These are phyloP conservation scores for Corapipo altera DNA, from an alignment of 2,113 vertebrate species.

Conservation along the genomic window DNA sequence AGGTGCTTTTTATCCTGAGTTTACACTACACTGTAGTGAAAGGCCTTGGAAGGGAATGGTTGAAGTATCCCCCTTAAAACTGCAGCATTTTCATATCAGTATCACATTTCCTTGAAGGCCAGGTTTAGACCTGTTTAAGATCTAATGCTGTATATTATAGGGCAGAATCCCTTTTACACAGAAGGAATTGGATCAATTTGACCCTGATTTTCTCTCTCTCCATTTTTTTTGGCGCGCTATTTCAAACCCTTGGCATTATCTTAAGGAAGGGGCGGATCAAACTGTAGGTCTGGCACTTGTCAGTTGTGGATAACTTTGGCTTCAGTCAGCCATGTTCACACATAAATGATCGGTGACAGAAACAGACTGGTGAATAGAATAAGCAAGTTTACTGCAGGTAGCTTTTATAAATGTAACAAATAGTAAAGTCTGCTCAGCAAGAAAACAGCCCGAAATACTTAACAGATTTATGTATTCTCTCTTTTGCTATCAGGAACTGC, in stretches of 20 bases:
- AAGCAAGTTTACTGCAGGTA: slow-evolving; percentile 61
- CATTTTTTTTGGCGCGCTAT: slow-evolving; percentile 62
- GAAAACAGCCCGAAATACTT: slow-evolving; percentile 7
- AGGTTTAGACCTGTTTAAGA: slow-evolving; percentile 59
- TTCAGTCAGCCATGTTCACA: slow-evolving; percentile 74
- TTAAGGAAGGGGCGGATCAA: slow-evolving; percentile 71
- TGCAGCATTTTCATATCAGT: slow-evolving; percentile 60
- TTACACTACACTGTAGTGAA: slow-evolving; percentile 17
- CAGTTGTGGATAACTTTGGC: slow-evolving; percentile 64
- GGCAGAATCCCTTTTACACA: slow-evolving; percentile 67
- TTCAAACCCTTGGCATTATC: slow-evolving; percentile 72
- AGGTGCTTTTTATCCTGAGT: slow-evolving; percentile 44
- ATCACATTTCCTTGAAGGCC: slow-evolving; percentile 63
- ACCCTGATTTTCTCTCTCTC: slow-evolving; percentile 65
- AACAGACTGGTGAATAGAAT: slow-evolving; percentile 71
- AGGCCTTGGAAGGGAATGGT: slow-evolving; percentile 42
- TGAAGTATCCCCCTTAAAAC: slow-evolving; percentile 53
- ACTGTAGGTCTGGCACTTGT: slow-evolving; percentile 73
- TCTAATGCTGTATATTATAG: slow-evolving; percentile 61
- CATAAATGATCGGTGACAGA: slow-evolving; percentile 73
- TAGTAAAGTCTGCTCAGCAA: slow-evolving; percentile 50
- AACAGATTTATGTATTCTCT: slow-evolving; percentile 42
- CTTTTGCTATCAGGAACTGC: slow-evolving; percentile 23
- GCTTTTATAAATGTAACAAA: slow-evolving; percentile 66
- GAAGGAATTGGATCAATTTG: slow-evolving; percentile 70